Conservation (phyloP, 2,797 vertebrate genomes). For the Bucorvus abyssinicus region DNA sequence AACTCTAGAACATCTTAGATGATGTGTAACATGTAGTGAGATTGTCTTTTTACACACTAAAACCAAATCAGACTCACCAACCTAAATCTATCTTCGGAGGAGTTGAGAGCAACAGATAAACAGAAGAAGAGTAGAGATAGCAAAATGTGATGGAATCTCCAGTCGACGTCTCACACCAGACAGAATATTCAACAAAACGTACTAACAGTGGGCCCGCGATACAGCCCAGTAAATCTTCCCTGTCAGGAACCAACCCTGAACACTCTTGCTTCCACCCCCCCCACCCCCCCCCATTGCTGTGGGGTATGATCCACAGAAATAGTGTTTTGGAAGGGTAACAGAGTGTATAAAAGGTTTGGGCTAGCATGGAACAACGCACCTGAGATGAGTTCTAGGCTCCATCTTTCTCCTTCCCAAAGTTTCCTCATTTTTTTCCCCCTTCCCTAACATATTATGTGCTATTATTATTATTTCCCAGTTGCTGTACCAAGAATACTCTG, state of each 20-base stretch:
- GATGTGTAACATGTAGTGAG: background rate
- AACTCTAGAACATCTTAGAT: background rate
- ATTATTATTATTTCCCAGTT: background rate
- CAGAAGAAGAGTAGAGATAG: background rate
- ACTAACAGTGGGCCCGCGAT: background rate
- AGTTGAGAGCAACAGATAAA: background rate
- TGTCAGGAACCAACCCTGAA: background rate
- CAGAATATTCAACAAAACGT: background rate
- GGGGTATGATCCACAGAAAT: background rate
- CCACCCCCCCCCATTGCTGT: no score
- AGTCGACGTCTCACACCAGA: accelerated
- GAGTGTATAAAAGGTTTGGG: background rate
- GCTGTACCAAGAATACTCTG: background rate
- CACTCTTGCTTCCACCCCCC: background rate
- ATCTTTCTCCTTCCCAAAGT: background rate
- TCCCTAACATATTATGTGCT: background rate
- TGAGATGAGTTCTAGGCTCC: background rate
- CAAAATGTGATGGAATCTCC: background rate
- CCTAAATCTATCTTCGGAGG: background rate
- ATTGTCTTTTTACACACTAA: background rate
- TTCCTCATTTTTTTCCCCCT: background rate
- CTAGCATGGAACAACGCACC: background rate
- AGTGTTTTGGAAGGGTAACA: background rate
- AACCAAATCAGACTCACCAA: background rate
- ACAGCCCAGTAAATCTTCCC: background rate